Base-by-base conservation (phyloP, 1,140 invertebrate species). In the Gonatopus flavifemur region DNA sequence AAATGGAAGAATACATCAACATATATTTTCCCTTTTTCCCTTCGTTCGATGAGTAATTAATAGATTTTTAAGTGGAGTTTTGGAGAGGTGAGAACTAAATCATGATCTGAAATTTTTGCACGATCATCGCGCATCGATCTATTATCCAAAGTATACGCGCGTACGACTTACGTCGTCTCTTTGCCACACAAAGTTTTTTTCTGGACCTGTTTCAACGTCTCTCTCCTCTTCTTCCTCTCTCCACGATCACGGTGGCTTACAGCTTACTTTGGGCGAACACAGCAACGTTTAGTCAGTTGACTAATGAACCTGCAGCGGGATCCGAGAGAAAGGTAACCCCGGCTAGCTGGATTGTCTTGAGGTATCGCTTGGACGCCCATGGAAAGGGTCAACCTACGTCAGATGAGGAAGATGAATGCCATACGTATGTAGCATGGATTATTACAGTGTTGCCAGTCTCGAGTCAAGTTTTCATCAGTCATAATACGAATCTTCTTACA, bases 271-370 rank as follows among this genome's bases (percentile, higher is more conserved):
- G 61, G 63, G 59, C 32, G 48, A 56, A 62, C 51, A 57, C 56
- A 65, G 57, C 59, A 56, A 45, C 65, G 64, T 67, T 70, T 72
- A 69, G 68, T 55, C 62, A 57, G 55, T 69, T 76, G 72, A 76
- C 71, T 77, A 74, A 74, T 77, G 73, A 77, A 74, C 62, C 68
- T 58, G n/a, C n/a, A n/a, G 56, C 55, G 48, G 52, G 59, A 49
- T 49, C 40, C 31, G 48, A 59, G 38, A 52, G 46, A n/a, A n/a
- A n/a, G n/a, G n/a, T n/a, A n/a, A n/a, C n/a, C 32, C 57, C 62
- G 58, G 55, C 49, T 48, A 16, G 49, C 43, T 52, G 57, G 66
- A 66, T 66, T 62, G 54, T 61, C 64, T 56, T 53, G 56, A 50
- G 51, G 52, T 53, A 55, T 62, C 62, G 49, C 59, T 65, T 54